Percentiles rank a stretch among this genome's conserved stretches.
These are phyloP conservation scores for Arvicola amphibius DNA, from an alignment of 2,797 vertebrate species.

Conservation along the genomic window DNA sequence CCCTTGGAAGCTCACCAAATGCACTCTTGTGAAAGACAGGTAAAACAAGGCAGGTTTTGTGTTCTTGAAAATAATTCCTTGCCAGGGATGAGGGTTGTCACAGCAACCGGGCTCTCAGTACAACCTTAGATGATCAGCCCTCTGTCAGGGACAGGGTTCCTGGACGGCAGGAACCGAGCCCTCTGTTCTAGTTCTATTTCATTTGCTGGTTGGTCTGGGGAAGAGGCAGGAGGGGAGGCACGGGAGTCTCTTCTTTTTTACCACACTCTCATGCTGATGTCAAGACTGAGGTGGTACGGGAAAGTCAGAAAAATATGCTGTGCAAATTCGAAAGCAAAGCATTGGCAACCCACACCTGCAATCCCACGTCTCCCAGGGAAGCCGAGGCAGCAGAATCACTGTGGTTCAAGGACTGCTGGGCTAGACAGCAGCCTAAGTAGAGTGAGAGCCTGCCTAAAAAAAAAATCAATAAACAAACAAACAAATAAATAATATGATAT, in stretches of 20 bases:
- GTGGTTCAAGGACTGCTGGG: neutral
- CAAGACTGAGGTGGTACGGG: neutral
- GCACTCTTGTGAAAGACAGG: slow-evolving; percentile 1
- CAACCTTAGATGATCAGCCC: neutral
- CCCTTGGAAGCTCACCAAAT: slow-evolving; percentile 39
- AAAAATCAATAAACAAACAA: no score
- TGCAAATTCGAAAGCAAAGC: neutral
- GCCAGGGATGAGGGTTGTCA: slow-evolving; percentile 41
- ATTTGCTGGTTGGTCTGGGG: neutral
- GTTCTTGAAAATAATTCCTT: slow-evolving; percentile 33
- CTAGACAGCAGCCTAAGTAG: neutral
- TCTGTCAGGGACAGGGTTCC: neutral
- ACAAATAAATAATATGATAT: neutral
- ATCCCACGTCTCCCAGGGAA: neutral
- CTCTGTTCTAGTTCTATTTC: neutral
- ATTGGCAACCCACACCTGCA: neutral
- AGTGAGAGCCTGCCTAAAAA: neutral
- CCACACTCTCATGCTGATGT: slow-evolving; percentile 6
- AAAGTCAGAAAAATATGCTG: neutral
- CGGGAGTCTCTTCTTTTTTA: neutral
- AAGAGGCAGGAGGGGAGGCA: neutral
- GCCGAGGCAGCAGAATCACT: neutral
- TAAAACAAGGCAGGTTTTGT: slow-evolving; percentile 45
- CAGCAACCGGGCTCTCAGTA: neutral
- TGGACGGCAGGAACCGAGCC: neutral